Percentiles rank a stretch among this genome's conserved stretches.
Evolutionary conservation across 2,113 vertebrate genomes (phyloP).

Genomic region (Colistium nudipinnis): DNA sequence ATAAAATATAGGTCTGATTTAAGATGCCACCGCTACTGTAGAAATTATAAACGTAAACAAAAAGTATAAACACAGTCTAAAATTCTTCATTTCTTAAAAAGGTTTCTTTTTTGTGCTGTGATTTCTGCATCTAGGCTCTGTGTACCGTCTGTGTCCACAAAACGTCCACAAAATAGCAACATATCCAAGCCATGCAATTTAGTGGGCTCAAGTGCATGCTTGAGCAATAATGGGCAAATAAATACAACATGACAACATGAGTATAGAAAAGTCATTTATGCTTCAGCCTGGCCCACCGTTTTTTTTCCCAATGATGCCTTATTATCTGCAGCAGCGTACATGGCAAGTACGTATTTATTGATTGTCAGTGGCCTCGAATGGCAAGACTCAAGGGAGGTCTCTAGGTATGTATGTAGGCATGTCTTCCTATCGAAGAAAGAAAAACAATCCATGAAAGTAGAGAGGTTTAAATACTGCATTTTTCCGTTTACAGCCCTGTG

Average conservation of each 20-base stretch:
- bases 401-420: background rate
- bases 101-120: too few relatives aligned
- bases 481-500: background rate
- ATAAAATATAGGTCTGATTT: too few relatives aligned
- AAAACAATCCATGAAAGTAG: constrained; percentile 1
- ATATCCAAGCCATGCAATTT: background rate
- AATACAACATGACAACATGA: background rate
- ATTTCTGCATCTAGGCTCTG: background rate
- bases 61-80: too few relatives aligned
- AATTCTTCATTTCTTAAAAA: background rate
- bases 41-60: too few relatives aligned
- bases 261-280: constrained; percentile 9
- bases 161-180: background rate
- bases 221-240: constrained; percentile 28
- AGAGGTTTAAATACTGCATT: constrained; percentile 15
- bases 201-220: constrained; percentile 3
- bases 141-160: background rate
- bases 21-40: too few relatives aligned
- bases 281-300: constrained; percentile 21
- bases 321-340: constrained; percentile 33
- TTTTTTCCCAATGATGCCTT: constrained; percentile 28
- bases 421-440: background rate
- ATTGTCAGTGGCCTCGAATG: constrained; percentile 47
- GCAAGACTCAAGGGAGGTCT: constrained; percentile 11
- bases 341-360: constrained; percentile 37